Evolutionary conservation across 2,113 vertebrate genomes (phyloP), one percentile per base, ranked within the genome.

Genomic region (Mormyrus iriodes): DNA sequence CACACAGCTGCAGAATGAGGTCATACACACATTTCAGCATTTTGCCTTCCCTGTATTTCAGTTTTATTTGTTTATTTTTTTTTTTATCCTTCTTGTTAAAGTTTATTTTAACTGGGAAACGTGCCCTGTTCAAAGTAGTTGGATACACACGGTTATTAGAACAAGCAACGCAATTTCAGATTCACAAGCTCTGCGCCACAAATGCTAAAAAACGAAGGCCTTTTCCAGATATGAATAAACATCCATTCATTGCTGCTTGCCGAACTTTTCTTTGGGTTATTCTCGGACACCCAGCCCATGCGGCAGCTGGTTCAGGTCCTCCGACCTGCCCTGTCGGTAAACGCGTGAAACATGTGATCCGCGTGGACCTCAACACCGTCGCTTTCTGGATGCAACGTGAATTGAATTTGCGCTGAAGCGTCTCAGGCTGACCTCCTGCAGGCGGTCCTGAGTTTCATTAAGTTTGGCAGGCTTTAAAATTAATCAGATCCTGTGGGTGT

Each of bases 401-500:
- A 53, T 15, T 83, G 39, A 61, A 31, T 27, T 84, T 2, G 84
- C 61, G 39, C 87, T 88, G 58, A 87, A 89, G 87, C 24, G 13
- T 65, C 76, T 85, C 85, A 83, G 49, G 49, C 48, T 76, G 3
- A 52, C 86, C 69, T 88, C 87, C 89, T 88, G 82, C 49, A 88
- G 24, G 27, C 27, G 73, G 35, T 49, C 52, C 90, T 90, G 91
- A n/a, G 86, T 87, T 88, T 52, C 51, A 87, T 90, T 89, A 91
- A 65, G 53, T 84, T 35, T 89, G 42, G 89, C 85, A 76, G 48
- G 84, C 31, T 49, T 90, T 73, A 49, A 48, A 49, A 49, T 3
- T 88, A 89, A 90, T 86, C 90, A 89, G 53, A 21, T 87, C 87
- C 27, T 51, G 73, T 39, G 27, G 35, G 51, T 42, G 7, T 73